Percentiles rank a stretch among this genome's conserved stretches.
Evolutionary conservation across 2,797 vertebrate genomes (phyloP).

Genomic region (Lindbergichthys nudifrons): DNA sequence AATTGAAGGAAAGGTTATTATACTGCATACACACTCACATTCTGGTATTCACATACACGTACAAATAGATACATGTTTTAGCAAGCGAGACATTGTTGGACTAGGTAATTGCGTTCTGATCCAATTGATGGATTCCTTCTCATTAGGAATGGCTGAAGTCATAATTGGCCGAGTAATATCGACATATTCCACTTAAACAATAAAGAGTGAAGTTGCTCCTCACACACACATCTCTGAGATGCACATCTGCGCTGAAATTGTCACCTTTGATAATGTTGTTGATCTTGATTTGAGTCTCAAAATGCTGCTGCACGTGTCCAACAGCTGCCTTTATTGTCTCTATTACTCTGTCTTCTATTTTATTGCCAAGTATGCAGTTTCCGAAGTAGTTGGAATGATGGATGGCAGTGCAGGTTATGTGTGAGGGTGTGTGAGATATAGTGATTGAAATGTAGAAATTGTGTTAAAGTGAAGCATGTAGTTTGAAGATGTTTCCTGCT

Average conservation of each 20-base stretch:
- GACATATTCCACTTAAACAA: slow-evolving; percentile 5
- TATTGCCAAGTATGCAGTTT: slow-evolving; percentile 70
- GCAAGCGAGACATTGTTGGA: background rate
- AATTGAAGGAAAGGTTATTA: background rate
- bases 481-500: slow-evolving; percentile 72
- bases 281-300: slow-evolving; percentile 40
- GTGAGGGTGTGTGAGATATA: slow-evolving; percentile 1
- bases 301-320: slow-evolving; percentile 22
- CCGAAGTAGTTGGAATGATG: slow-evolving; percentile 55
- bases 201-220: slow-evolving; percentile 13
- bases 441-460: slow-evolving; percentile 46
- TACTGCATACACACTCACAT: background rate
- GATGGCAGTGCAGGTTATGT: slow-evolving; percentile 53
- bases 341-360: slow-evolving; percentile 71
- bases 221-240: slow-evolving; percentile 9
- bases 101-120: too few species aligned
- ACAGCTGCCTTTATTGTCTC: slow-evolving; percentile 52
- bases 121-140: background rate
- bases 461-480: slow-evolving; percentile 73
- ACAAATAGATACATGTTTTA: background rate
- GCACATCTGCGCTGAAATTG: slow-evolving; percentile 38
- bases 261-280: slow-evolving; percentile 55
- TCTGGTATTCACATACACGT: slow-evolving; percentile 8
- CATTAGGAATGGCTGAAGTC: background rate
- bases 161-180: background rate